A percentile compares a stretch with the other conserved stretches of the same genome.
Evolutionary conservation across 1,140 invertebrate genomes (phyloP).

Genomic region (Melipona quadrifasciata): DNA sequence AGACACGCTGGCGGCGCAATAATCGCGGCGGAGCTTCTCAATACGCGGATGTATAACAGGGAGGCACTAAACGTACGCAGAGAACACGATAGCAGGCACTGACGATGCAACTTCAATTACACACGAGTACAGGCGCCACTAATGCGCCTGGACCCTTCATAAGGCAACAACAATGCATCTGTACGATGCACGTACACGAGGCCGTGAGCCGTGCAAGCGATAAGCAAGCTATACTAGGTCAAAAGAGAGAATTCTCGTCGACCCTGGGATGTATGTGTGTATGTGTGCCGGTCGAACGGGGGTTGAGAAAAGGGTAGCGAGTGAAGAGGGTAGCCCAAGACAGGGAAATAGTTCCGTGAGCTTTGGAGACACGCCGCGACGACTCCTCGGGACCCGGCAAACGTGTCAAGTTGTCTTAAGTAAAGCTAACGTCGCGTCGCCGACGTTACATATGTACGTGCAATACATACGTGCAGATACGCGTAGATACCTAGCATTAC

Average conservation of each 20-base stretch:
- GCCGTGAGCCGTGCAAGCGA: slow-evolving; percentile 8
- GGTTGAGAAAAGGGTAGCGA: background rate
- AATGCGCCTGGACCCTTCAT: slow-evolving; percentile 44
- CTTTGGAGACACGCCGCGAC: slow-evolving; percentile 27
- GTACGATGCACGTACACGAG: slow-evolving; percentile 2
- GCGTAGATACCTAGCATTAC: too few relatives aligned
- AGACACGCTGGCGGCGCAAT: background rate
- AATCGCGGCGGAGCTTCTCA: background rate
- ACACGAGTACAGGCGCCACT: slow-evolving; percentile 23
- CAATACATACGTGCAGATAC: too few relatives aligned
- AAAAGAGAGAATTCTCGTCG: slow-evolving; percentile 37
- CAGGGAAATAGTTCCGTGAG: slow-evolving; percentile 34
- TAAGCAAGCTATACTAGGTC: slow-evolving; percentile 35
- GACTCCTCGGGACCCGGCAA: slow-evolving; percentile 48
- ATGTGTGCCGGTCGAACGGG: background rate
- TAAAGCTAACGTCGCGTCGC: slow-evolving; percentile 65
- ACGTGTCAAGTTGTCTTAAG: slow-evolving; percentile 74
- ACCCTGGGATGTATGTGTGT: slow-evolving; percentile 2
- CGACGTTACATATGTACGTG: too few relatives aligned
- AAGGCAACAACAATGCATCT: slow-evolving; percentile 52
- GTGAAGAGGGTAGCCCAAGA: background rate
- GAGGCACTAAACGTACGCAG: background rate
- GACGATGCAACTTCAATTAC: slow-evolving; percentile 47
- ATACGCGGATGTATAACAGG: too few relatives aligned
- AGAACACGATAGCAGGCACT: background rate